Percentiles rank a stretch among this genome's conserved stretches.
Conservation (phyloP, 2,888 invertebrate species). For the Ennomos quercinarius region DNA sequence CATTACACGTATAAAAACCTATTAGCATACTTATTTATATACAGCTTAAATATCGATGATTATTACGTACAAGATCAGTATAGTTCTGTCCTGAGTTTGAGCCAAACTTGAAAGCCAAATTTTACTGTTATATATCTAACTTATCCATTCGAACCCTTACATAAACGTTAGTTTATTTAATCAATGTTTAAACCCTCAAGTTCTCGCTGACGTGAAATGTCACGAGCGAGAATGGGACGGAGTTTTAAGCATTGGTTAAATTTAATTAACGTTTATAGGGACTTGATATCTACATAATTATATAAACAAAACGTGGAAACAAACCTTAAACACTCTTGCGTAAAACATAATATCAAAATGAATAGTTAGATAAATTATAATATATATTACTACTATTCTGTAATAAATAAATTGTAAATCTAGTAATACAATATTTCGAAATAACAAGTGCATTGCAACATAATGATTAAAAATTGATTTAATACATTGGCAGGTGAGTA, state of each 20-base stretch:
- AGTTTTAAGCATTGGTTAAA: no score
- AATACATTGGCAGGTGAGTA: constrained; percentile 30
- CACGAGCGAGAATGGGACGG: no score
- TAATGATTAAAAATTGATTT: constrained; percentile 19
- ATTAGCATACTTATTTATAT: constrained; percentile 21
- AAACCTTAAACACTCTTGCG: constrained; percentile 11
- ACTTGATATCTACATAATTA: constrained; percentile 2
- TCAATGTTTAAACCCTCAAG: no score
- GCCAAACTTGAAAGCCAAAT: constrained; percentile 70
- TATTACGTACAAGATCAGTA: constrained; percentile 31
- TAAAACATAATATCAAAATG: constrained; percentile 16
- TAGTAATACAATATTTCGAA: constrained; percentile 49
- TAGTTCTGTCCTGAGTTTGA: constrained; percentile 49
- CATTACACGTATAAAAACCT: constrained; percentile 16
- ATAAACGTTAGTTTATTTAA: no score
- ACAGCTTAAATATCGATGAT: constrained; percentile 29
- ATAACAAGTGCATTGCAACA: constrained; percentile 22
- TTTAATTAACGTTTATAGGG: no score
- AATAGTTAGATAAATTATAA: constrained; percentile 2
- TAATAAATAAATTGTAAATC: constrained; percentile 57
- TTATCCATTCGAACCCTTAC: background rate
- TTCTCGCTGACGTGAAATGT: no score
- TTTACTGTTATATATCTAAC: constrained; percentile 12
- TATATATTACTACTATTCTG: constrained; percentile 37
- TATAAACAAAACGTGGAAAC: constrained; percentile 2